Base-by-base conservation (phyloP, 2,113 vertebrate species). In the Oryzias javanicus region DNA sequence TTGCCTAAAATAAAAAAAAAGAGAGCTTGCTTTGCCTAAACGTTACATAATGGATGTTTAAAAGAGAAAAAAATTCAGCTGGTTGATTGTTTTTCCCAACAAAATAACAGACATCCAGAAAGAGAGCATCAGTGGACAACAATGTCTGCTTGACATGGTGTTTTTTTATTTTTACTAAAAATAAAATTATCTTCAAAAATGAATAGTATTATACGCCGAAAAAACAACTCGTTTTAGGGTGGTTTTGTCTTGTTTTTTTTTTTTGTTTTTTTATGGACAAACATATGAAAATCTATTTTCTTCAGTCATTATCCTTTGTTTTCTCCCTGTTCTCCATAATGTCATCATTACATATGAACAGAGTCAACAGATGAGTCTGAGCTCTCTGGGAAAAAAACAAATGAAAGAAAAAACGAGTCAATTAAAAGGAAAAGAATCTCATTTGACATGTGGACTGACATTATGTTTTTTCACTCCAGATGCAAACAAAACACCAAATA, bases 371-470 rank as follows among this genome's bases (percentile, higher is more conserved):
- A 82, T 47, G 65, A 62, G 20, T 66, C 60, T 60, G 47, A 18
- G 46, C 25, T 18, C 12, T 15, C 68, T 55, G 29, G 29, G 47
- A 49, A 2, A 49, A 50, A 63, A 79, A 51, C 52, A 72, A 79
- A 78, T 71, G 65, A 74, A 80, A 64, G 56, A 75, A 74, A 35
- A 65, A 56, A 86, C 72, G 61, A 84, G 71, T 84, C 75, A 74
- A 70, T 80, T 76, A 81, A 81, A 72, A 27, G 35, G 55, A 72
- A 41, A 75, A 54, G 70, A 82, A 77, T 75, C 56, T 71, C 47
- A 78, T 77, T 53, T 76, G 77, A 76, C 69, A 49, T 72, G 75
- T 67, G 71, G 79, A 76, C 76, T 80, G 73, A 83, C 79, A 77
- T 78, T 71, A 63, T 64, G 76, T 70, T 64, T 70, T 72, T 66